A percentile compares a stretch with the other conserved stretches of the same genome.
Conservation (phyloP, 2,888 invertebrate species). For the Nemotelus nigrinus region DNA sequence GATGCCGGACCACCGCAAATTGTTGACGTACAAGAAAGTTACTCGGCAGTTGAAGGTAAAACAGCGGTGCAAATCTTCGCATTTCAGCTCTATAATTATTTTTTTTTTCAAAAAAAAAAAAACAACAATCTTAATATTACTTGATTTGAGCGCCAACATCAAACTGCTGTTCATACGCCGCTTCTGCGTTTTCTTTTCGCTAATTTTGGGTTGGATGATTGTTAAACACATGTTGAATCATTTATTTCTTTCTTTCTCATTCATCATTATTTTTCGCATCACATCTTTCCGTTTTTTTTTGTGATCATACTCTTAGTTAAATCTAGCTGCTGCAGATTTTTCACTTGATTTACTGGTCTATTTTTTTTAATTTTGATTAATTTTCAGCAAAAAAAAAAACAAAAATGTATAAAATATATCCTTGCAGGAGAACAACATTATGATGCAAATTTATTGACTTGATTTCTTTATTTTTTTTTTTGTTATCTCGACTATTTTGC, state of each 20-base stretch:
- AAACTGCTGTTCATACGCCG: conserved; percentile 16
- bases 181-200: conserved; percentile 13
- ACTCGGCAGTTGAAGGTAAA: conserved; percentile 95
- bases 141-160: background rate
- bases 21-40: conserved; percentile 92
- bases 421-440: too few species aligned
- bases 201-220: background rate
- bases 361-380: conserved; percentile 18
- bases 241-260: too few species aligned
- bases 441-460: background rate
- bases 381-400: conserved; percentile 10
- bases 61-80: conserved; percentile 9
- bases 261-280: too few species aligned
- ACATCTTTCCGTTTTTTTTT: too few species aligned
- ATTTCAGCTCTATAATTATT: background rate
- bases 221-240: too few species aligned
- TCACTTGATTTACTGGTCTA: background rate
- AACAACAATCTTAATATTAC: background rate
- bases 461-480: background rate
- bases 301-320: too few species aligned
- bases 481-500: background rate
- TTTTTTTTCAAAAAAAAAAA: conserved; percentile 16
- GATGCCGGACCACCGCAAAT: conserved; percentile 87
- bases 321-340: background rate
- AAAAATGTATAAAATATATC: background rate